Conservation (phyloP, 2,888 invertebrate genomes). For the Argyresthia albistria region DNA sequence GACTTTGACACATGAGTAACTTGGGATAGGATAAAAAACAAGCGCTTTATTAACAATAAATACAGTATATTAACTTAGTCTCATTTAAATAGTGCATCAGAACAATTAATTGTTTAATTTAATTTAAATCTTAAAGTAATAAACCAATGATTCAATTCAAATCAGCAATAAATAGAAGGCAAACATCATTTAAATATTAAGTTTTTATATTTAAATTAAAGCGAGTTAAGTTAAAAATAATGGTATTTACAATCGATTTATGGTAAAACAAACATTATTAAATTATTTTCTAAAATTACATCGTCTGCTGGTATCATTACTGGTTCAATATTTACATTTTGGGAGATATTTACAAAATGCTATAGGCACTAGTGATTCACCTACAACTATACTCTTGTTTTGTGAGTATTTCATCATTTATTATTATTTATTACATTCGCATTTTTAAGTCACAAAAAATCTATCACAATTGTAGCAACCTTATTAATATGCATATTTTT, state of each 20-base stretch:
- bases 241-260: slow-evolving; percentile 9
- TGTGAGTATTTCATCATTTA: not conserved
- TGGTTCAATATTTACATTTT: slow-evolving; percentile 28
- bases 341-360: slow-evolving; percentile 12
- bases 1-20: not conserved
- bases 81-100: slow-evolving; percentile 48
- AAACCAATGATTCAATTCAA: not conserved
- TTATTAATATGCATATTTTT: not conserved
- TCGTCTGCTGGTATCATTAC: not conserved
- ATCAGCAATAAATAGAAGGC: not conserved
- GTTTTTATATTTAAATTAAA: too few species aligned
- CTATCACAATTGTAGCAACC: slow-evolving; percentile 11
- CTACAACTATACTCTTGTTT: too few species aligned
- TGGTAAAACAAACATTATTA: slow-evolving; percentile 8
- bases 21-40: slow-evolving; percentile 14
- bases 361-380: slow-evolving; percentile 36
- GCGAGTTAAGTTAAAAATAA: not conserved
- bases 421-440: not conserved
- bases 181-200: not conserved
- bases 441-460: not conserved
- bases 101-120: slow-evolving; percentile 12
- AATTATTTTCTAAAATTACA: slow-evolving; percentile 1
- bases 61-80: slow-evolving; percentile 54
- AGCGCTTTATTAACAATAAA: slow-evolving; percentile 49
- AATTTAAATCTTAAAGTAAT: not conserved